Conservation (phyloP, 2,888 invertebrate species). For the Cylindroiulus punctatus region DNA sequence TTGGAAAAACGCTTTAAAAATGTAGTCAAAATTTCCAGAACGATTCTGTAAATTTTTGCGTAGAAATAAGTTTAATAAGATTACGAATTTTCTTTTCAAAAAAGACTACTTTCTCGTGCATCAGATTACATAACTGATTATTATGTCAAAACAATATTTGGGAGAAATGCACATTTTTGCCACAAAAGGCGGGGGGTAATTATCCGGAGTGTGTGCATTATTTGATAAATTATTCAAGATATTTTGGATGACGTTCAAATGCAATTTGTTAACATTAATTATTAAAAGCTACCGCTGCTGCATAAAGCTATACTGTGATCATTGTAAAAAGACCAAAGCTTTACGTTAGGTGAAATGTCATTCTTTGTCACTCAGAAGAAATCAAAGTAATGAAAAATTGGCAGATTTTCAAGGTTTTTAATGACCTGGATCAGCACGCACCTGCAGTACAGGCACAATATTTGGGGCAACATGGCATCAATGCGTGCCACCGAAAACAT, state of each 20-base stretch:
- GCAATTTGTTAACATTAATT: not conserved
- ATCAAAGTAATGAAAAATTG: not conserved
- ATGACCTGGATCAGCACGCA: constrained; percentile 8
- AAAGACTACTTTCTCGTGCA: not conserved
- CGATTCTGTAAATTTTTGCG: no score
- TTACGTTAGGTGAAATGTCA: not conserved
- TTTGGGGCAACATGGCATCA: not conserved
- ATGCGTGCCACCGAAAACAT: not conserved
- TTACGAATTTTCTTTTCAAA: no score
- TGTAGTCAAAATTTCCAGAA: no score
- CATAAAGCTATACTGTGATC: not conserved
- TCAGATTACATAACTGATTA: not conserved
- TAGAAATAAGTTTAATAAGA: no score
- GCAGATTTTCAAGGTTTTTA: not conserved
- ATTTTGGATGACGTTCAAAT: not conserved
- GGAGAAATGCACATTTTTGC: not conserved
- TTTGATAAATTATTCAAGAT: not conserved
- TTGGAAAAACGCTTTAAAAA: no score
- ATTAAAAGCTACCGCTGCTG: not conserved
- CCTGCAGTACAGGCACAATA: not conserved
- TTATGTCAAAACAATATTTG: not conserved
- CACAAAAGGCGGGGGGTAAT: not conserved
- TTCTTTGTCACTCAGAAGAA: not conserved
- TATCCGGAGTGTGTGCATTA: not conserved
- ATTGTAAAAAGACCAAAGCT: not conserved